A percentile compares a stretch with the other conserved stretches of the same genome.
Evolutionary conservation across 2,797 vertebrate genomes (phyloP).

Genomic region (Muscicapa striata): DNA sequence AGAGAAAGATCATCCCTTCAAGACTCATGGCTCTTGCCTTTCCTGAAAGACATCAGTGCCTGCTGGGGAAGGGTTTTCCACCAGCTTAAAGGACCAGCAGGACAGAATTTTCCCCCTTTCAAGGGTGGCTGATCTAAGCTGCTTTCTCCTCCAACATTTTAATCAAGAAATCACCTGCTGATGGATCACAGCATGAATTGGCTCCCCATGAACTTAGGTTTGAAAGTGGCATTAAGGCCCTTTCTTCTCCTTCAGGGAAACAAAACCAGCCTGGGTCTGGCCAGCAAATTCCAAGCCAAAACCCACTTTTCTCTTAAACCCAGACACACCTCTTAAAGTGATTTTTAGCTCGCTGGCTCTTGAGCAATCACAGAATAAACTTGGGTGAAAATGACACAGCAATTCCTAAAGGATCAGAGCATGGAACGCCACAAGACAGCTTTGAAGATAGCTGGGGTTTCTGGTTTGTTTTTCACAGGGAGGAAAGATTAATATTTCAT

Average conservation of each 20-base stretch:
- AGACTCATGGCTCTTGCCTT: not conserved
- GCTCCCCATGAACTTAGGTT: constrained; percentile 43
- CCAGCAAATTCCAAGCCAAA: constrained; percentile 13
- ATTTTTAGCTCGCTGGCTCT: not conserved
- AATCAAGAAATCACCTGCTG: constrained; percentile 54
- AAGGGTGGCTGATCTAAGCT: constrained; percentile 32
- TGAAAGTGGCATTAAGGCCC: constrained; percentile 16
- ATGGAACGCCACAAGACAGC: not conserved
- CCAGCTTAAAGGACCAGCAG: not conserved
- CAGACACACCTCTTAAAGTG: not conserved
- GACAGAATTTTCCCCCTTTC: not conserved
- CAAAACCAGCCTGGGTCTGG: not conserved
- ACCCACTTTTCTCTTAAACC: not conserved
- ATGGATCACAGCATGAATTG: not conserved
- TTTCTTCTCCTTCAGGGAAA: not conserved
- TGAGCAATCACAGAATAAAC: constrained; percentile 47
- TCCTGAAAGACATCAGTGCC: not conserved
- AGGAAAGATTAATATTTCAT: constrained; percentile 70
- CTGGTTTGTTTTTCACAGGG: constrained; percentile 57
- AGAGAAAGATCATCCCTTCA: not conserved
- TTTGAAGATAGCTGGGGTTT: constrained; percentile 59
- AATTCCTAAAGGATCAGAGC: constrained; percentile 59
- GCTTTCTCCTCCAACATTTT: constrained; percentile 25
- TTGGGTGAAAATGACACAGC: constrained; percentile 51
- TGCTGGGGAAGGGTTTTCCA: not conserved